Conservation (phyloP, 2,797 vertebrate genomes). For the Thripadectes ignobilis region DNA sequence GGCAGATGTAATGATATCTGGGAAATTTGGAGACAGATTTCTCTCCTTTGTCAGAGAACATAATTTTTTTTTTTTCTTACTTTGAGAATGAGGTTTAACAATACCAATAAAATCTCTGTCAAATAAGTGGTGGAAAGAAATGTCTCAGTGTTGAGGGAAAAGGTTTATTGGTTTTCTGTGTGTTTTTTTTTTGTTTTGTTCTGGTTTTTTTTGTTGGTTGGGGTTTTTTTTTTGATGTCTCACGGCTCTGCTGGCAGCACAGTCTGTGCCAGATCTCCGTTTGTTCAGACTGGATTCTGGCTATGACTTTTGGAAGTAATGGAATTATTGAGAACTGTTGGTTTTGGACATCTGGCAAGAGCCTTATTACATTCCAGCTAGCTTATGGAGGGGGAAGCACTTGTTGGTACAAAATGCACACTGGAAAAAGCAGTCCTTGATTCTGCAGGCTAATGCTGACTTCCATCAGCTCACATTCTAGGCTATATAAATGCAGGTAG, state of each 20-base stretch:
- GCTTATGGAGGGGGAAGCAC: background rate
- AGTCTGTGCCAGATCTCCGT: background rate
- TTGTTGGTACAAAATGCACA: background rate
- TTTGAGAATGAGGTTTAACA: background rate
- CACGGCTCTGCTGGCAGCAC: background rate
- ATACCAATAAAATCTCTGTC: background rate
- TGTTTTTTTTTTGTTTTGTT: background rate
- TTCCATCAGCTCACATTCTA: background rate
- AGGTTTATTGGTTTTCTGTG: background rate
- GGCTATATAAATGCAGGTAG: background rate
- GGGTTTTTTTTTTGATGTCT: background rate
- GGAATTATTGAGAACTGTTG: conserved; percentile 40
- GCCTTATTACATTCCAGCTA: background rate
- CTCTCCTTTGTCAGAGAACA: background rate
- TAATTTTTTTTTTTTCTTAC: background rate
- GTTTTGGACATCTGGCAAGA: conserved; percentile 38
- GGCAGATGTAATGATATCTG: background rate
- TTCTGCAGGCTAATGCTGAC: background rate
- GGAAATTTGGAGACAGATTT: background rate
- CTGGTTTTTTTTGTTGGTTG: background rate
- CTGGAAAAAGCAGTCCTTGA: background rate
- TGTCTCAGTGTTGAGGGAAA: background rate
- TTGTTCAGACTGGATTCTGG: background rate
- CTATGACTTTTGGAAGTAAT: conserved; percentile 6
- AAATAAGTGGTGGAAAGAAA: background rate